phyloP scores from a whole-genome alignment of 2,888 invertebrate genomes.

The Eurois occulta region DNA sequence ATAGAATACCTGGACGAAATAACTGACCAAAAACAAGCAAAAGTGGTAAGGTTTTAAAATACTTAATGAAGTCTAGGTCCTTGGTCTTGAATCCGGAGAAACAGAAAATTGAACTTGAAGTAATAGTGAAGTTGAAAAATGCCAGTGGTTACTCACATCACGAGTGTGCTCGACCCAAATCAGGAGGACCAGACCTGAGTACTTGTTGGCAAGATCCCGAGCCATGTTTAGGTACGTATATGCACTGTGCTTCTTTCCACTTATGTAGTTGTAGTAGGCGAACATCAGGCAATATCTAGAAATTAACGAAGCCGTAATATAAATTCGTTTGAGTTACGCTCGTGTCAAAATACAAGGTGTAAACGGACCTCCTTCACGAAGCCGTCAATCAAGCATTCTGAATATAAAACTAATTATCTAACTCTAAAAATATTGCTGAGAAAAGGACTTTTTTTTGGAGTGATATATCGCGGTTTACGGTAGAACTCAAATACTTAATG shows the following conservation, averaged over 20 bases:
- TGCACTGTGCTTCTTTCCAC: constrained; percentile 80
- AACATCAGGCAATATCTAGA: constrained; percentile 88
- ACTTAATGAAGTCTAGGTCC: not conserved
- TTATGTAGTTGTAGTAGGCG: constrained; percentile 89
- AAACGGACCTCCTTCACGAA: not conserved
- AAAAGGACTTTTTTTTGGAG: too few relatives aligned
- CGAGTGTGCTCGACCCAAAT: constrained; percentile 89
- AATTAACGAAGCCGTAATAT: constrained; percentile 43
- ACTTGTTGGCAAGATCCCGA: constrained; percentile 77
- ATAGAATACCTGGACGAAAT: not conserved
- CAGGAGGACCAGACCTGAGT: constrained; percentile 81
- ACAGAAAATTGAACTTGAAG: not conserved
- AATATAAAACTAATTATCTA: not conserved
- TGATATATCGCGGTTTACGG: too few relatives aligned
- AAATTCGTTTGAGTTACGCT: not conserved
- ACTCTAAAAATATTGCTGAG: too few relatives aligned
- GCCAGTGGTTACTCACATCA: constrained; percentile 79
- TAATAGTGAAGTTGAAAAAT: not conserved
- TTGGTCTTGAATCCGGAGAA: not conserved
- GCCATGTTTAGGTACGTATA: constrained; percentile 82
- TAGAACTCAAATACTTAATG: too few relatives aligned
- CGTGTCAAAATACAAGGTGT: not conserved
- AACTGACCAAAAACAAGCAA: not conserved
- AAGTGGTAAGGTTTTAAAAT: not conserved
- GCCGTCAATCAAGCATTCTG: not conserved